Conservation (phyloP, 2,797 vertebrate genomes). For the Acanthornis magna region DNA sequence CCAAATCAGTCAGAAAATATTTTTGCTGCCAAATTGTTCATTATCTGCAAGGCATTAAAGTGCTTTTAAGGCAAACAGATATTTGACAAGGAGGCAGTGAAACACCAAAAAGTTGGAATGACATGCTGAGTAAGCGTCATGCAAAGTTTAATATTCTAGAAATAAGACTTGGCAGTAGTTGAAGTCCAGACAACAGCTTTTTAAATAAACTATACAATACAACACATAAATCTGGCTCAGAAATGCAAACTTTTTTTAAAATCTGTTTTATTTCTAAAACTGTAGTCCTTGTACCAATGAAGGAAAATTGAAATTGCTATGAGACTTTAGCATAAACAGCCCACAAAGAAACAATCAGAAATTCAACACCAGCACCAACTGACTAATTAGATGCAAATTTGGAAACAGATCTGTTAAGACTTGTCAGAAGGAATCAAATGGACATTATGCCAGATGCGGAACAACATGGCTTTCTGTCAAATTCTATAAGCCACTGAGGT, state of each 20-base stretch:
- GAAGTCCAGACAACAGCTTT: conserved; percentile 8
- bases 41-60: conserved; percentile 42
- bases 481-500: neutral
- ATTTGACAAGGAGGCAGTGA: conserved; percentile 4
- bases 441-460: neutral
- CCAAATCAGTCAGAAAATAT: conserved; percentile 38
- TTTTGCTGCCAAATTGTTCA: conserved; percentile 54
- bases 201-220: neutral
- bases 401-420: neutral
- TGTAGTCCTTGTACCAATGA: neutral
- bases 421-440: neutral
- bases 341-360: neutral
- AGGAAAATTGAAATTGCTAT: neutral
- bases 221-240: neutral
- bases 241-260: neutral
- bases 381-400: neutral
- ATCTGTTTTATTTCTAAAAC: neutral
- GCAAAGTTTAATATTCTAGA: conserved; percentile 39
- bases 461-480: neutral
- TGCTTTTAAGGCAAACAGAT: conserved; percentile 46
- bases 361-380: neutral
- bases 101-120: conserved; percentile 15
- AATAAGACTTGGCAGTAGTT: neutral
- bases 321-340: neutral
- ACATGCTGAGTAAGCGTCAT: neutral